Evolutionary conservation across 2,888 invertebrate genomes (phyloP).

Genomic region (Troglohyphantes excavatus): DNA sequence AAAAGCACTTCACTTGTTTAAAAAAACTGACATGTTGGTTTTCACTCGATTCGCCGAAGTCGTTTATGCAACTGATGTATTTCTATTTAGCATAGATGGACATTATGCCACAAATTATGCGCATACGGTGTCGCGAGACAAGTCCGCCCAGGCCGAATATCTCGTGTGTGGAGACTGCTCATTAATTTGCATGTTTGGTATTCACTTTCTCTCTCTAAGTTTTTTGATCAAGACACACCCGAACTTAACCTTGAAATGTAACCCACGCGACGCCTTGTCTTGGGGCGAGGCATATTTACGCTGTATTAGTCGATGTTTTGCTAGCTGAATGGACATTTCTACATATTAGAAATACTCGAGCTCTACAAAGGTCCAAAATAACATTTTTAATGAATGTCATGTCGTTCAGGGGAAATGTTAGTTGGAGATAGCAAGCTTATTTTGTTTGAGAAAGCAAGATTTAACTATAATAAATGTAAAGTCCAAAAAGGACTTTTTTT

Average conservation of each 20-base stretch:
- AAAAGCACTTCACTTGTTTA: constrained; percentile 2
- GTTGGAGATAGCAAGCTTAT: too few species aligned
- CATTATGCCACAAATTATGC: background rate
- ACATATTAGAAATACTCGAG: too few species aligned
- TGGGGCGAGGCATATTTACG: constrained; percentile 3
- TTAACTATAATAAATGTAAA: too few species aligned
- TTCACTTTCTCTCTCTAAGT: constrained; percentile 40
- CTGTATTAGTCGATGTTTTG: constrained; percentile 12
- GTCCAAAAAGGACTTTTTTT: too few species aligned
- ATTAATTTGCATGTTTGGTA: constrained; percentile 16
- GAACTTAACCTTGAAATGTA: constrained; percentile 47
- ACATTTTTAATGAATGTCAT: too few species aligned
- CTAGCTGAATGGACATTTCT: too few species aligned
- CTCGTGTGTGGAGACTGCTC: background rate
- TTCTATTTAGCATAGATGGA: background rate
- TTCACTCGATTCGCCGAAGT: background rate
- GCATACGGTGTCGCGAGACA: background rate
- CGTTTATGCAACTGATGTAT: background rate
- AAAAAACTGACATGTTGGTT: constrained; percentile 11
- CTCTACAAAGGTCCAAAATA: too few species aligned
- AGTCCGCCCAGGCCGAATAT: background rate
- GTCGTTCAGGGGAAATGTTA: too few species aligned
- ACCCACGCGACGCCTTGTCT: constrained; percentile 62
- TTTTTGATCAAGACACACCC: constrained; percentile 40
- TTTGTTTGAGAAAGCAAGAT: too few species aligned